Base-by-base conservation (phyloP, 1,140 invertebrate genomes). In the Calephelis nemesis region DNA sequence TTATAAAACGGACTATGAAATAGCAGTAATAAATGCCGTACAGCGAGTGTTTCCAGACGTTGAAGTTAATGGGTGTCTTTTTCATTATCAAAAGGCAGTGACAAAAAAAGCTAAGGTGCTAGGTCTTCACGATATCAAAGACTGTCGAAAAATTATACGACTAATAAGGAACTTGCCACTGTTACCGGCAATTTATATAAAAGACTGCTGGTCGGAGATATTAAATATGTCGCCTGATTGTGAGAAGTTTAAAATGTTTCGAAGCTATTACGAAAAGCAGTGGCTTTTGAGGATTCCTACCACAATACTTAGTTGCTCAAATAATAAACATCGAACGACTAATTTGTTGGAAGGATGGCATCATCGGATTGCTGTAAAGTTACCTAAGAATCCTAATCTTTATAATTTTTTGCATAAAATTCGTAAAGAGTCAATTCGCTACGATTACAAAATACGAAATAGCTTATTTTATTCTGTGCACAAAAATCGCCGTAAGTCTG, bases 301-400 rank as follows among this genome's bases (percentile, higher is more conserved):
- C 6, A 19, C 15, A 19, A 19, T 54, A 54, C 15, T 54, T 54
- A 30, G 50, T 54, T 54, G 50, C 50, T 19, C 13, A 8, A 54
- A 54, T 54, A 19, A 54, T 19, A 54, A 54, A 54, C 6, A 54
- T 54, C 50, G 50, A 30, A 54, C 50, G 15, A 54, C 50, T 19
- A 54, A 54, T 54, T 7, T 19, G 7, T 15, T 54, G 13, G 50
- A 54, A 54, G 50, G 50, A 19, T 54, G 50, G 50, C 50, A 54
- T 19, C 50, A 52, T 52, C 49, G 49, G 49, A 52, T 52, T 52
- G 49, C 49, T 52, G 49, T 52, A 52, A 52, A 52, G n/a, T 52
- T 52, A 52, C 49, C 49, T 52, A 52, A 15, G 49, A 52, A 52
- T 52, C 49, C n/a, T 52, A 52, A 52, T 15, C 49, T 52, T 50